Base-by-base conservation (phyloP, 35 echinoderm and acorn worm genomes). In the Lytechinus pictus region DNA sequence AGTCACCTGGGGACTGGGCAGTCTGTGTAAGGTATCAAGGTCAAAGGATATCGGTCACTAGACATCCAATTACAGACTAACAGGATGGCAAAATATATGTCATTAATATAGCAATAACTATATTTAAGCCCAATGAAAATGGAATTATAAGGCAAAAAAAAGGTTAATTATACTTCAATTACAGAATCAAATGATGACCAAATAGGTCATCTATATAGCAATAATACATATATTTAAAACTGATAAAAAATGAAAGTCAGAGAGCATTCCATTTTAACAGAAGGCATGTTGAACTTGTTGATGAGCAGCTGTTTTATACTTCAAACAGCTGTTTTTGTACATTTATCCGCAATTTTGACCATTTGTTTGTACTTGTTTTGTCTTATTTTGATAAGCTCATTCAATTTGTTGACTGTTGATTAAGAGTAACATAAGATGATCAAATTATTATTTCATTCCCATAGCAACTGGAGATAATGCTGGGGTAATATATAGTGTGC, bases 1-100 rank as follows among this genome's bases (percentile, higher is more conserved):
- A 28, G 95, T 96, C 52, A 99, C 97, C 54, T 97, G 97, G 54
- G 98, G 97, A 92, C 94, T 99, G 14, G 98, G 97, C 52, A 99
- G 95, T 86, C 97, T 99, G 87, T 6, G 33, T 44, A 44, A 92
- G 66, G 14, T 24, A 79, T n/a, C 66, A n/a, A 79, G 66, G 66
- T 24, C 66, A 79, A 79, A 79, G 66, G 66, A 79, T 79, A 24
- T 16, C 3, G 16, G 66, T 79, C 66, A 79, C 19, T 24, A 79
- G 33, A 24, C 19, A 16, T 79, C 66, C 66, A n/a, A 79, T 79
- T 79, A 79, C 21, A n/a, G 8, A 5, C 19, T 16, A 24, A 79
- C 66, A 79, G 66, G 19, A 79, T 58, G 56, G 13, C 9, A 79
- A 79, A 79, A n/a, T 79, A n/a, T 24, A 79, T 79, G 16, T 79